These are phyloP conservation scores for Parapristionchus giblindavisi DNA, from an alignment of 2,888 invertebrate species.

Conservation along the genomic window DNA sequence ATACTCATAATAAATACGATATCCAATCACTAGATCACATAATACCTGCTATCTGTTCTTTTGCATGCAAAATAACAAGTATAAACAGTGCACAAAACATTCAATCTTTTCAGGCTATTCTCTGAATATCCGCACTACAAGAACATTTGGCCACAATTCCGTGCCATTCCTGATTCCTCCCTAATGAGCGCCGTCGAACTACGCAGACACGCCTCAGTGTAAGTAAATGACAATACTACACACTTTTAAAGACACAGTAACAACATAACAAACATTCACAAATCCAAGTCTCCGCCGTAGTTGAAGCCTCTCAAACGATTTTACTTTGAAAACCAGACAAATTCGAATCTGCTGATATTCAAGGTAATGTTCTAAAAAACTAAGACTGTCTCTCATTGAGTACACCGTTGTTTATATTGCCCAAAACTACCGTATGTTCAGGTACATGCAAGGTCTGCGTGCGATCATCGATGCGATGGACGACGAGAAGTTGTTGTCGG, in stretches of 20 bases:
- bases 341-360: neutral
- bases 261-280: neutral
- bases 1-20: no score
- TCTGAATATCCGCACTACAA: conserved; percentile 65
- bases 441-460: conserved; percentile 61
- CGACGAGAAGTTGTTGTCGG: conserved; percentile 53
- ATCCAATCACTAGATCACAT: no score
- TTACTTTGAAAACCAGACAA: neutral
- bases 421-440: neutral
- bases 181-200: conserved; percentile 63
- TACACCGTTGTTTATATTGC: neutral
- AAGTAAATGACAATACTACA: neutral
- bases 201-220: conserved; percentile 51
- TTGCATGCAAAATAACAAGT: conserved; percentile 5
- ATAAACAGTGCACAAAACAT: no score
- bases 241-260: neutral
- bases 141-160: conserved; percentile 66
- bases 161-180: conserved; percentile 63
- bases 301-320: neutral
- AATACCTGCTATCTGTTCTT: no score
- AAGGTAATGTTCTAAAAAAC: neutral
- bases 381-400: neutral
- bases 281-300: neutral
- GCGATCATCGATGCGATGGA: conserved; percentile 64
- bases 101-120: conserved; percentile 55